These are phyloP conservation scores for Chrysemys picta DNA, from an alignment of 2,113 vertebrate species.

Conservation along the genomic window DNA sequence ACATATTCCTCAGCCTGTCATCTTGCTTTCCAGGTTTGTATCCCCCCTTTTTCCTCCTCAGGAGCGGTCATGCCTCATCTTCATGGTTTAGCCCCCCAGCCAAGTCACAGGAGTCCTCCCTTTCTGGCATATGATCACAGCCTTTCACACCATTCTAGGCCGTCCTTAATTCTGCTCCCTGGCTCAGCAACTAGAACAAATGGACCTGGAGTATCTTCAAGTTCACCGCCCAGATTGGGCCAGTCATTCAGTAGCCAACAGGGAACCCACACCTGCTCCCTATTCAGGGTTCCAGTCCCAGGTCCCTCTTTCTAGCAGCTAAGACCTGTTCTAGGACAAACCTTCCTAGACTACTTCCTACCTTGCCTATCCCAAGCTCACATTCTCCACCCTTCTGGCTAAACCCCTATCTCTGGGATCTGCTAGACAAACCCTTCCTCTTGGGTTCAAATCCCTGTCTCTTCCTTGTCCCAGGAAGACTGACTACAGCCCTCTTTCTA, in stretches of 20 bases:
- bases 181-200: neutral
- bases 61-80: neutral
- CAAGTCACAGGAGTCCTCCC: neutral
- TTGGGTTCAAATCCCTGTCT: neutral
- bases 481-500: neutral
- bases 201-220: neutral
- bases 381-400: neutral
- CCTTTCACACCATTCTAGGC: neutral
- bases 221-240: neutral
- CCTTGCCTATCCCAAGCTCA: neutral
- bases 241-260: too few species aligned
- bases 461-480: neutral
- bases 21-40: neutral
- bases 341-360: neutral
- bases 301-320: neutral
- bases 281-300: neutral
- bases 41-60: neutral
- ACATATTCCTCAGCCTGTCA: neutral
- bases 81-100: neutral
- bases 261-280: too few species aligned
- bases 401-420: neutral
- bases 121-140: neutral
- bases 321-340: neutral
- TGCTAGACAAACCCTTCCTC: neutral
- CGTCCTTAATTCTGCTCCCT: neutral